Base-by-base conservation (phyloP, 2,888 invertebrate genomes). In the Marasmarcha lunaedactyla region DNA sequence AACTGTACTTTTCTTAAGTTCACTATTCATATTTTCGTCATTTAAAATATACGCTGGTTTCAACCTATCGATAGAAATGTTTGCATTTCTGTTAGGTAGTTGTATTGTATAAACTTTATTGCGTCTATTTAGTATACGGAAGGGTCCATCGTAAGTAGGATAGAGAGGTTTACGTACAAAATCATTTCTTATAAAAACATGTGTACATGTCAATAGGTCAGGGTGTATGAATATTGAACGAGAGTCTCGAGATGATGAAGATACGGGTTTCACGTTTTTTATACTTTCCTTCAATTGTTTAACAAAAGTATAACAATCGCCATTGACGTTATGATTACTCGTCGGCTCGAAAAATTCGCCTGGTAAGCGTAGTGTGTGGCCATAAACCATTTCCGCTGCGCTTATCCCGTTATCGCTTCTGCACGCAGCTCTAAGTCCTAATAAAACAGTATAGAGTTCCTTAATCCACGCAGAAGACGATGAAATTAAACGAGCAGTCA, bases 281-380 rank as follows among this genome's bases (percentile, higher is more conserved):
- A n/a, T 25, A 25, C 25, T 25, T 25, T 25, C 25, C 5, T 25
- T 5, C 5, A 25, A 9, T 25, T 25, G 25, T 25, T 25, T 5
- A 6, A 25, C 25, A 25, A 25, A 25, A 25, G 10, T 37, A n/a
- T n/a, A n/a, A n/a, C n/a, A n/a, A n/a, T n/a, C n/a, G 39, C 14
- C 15, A 14, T 1, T 10, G 14, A 20, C n/a, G n/a, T n/a, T n/a
- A n/a, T n/a, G n/a, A n/a, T n/a, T n/a, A n/a, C n/a, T n/a, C n/a
- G n/a, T n/a, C n/a, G n/a, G n/a, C n/a, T n/a, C n/a, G 15, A 37
- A 51, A 42, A 55, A 51, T 14, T 57, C 54, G 7, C 54, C 50
- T 2, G 56, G 55, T 6, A 57, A 39, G 4, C 46, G 41, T 11
- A 59, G 37, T 12, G 25, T 25, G 25, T 25, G 25, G 25, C 25